These are phyloP conservation scores for Phenganax subtilis DNA, from an alignment of 92 coral and sea anemone genomes.

Conservation along the genomic window DNA sequence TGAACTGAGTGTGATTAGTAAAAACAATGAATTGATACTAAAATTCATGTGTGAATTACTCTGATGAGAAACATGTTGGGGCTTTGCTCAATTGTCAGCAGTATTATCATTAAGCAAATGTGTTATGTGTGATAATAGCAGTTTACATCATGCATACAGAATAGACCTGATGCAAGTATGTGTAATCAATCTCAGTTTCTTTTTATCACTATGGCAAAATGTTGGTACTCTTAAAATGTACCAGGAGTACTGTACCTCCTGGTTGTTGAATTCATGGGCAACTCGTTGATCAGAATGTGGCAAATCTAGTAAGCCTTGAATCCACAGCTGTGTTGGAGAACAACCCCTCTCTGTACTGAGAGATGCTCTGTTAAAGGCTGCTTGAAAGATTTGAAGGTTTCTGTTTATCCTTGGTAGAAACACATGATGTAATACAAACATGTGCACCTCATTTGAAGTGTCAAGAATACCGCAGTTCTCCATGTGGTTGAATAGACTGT, in stretches of 20 bases:
- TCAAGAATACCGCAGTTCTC: conserved; percentile 50
- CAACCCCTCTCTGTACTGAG: conserved; percentile 49
- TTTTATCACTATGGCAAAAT: too few species aligned
- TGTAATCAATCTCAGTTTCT: too few species aligned
- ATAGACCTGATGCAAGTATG: too few species aligned
- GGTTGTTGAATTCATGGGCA: conserved; percentile 31
- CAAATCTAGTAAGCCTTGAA: conserved; percentile 45
- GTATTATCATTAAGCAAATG: too few species aligned
- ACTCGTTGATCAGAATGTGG: conserved; percentile 36
- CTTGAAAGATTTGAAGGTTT: conserved; percentile 48
- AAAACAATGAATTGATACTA: too few species aligned
- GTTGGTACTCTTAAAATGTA: too few species aligned
- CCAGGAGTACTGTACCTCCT: conserved; percentile 22
- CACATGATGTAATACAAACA: conserved; percentile 50
- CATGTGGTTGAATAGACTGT: conserved; percentile 42
- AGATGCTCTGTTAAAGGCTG: conserved; percentile 54
- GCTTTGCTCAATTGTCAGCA: too few species aligned
- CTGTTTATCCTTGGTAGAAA: conserved; percentile 57
- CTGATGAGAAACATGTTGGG: too few species aligned
- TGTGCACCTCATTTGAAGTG: conserved; percentile 45
- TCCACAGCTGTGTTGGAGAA: conserved; percentile 57
- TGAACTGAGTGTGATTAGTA: too few species aligned
- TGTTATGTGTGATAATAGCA: too few species aligned
- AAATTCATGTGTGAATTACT: too few species aligned
- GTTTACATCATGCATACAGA: too few species aligned